Percentiles rank a stretch among this genome's conserved stretches.
phyloP scores from a whole-genome alignment of 2,797 vertebrate species.

The Australoheros facetus region DNA sequence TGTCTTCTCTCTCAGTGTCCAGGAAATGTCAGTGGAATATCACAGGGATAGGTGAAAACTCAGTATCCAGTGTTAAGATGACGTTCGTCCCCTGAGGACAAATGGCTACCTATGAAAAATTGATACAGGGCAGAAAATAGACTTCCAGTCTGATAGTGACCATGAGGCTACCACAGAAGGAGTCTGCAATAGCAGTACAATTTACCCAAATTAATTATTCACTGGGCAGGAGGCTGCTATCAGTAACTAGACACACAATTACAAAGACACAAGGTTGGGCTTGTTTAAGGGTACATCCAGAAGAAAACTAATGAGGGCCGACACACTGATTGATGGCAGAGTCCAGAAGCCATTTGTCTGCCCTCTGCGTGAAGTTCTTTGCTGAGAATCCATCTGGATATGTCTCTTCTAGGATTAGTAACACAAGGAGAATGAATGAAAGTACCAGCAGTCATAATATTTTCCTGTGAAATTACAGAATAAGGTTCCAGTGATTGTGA shows the following conservation, averaged over 20 bases:
- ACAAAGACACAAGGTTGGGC: slow-evolving; percentile 67
- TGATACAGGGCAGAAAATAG: slow-evolving; percentile 81
- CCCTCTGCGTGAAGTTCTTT: slow-evolving; percentile 19
- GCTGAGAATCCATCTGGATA: slow-evolving; percentile 17
- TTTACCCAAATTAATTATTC: slow-evolving; percentile 79
- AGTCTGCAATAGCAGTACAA: slow-evolving; percentile 68
- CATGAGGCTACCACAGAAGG: slow-evolving; percentile 47
- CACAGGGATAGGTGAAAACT: slow-evolving; percentile 61
- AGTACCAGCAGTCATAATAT: not conserved
- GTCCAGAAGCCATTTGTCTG: slow-evolving; percentile 60
- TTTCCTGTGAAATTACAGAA: slow-evolving; percentile 15
- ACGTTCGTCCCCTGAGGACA: slow-evolving; percentile 73
- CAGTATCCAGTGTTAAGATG: slow-evolving; percentile 65
- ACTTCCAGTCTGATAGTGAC: slow-evolving; percentile 64
- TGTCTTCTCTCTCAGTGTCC: slow-evolving; percentile 39
- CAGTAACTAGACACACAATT: slow-evolving; percentile 72
- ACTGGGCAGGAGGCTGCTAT: slow-evolving; percentile 56
- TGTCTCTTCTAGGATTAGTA: not conserved
- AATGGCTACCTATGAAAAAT: slow-evolving; percentile 81
- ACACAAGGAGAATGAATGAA: not conserved
- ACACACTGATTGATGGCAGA: slow-evolving; percentile 68
- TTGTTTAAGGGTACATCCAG: slow-evolving; percentile 71
- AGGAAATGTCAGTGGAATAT: slow-evolving; percentile 59
- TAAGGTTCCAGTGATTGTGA: not conserved
- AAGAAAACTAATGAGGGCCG: slow-evolving; percentile 67